phyloP scores from a whole-genome alignment of 2,797 vertebrate genomes.

The Lemur catta region DNA sequence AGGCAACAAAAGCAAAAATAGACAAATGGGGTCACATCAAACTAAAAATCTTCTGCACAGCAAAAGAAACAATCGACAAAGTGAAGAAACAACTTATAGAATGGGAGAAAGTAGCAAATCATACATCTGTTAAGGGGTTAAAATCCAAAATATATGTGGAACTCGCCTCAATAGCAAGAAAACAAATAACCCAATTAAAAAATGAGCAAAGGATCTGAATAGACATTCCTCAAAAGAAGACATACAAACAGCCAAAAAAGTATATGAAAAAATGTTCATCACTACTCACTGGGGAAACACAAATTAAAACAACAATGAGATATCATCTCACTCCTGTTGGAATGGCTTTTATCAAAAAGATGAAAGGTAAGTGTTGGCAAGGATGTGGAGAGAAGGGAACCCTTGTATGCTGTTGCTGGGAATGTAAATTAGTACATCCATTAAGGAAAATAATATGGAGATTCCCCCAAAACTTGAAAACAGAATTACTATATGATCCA shows the following conservation, averaged over 20 bases:
- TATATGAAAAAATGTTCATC: slow-evolving; percentile 7
- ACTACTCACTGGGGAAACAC: neutral
- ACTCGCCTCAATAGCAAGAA: neutral
- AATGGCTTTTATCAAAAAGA: slow-evolving; percentile 14
- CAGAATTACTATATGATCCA: neutral
- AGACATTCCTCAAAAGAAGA: neutral
- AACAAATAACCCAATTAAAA: neutral
- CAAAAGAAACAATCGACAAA: neutral
- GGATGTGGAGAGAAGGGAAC: neutral
- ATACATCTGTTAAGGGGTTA: neutral
- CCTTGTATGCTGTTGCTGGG: neutral
- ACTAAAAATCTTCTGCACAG: neutral
- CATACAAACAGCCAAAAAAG: neutral
- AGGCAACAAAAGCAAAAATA: neutral
- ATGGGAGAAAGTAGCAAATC: neutral
- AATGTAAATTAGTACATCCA: neutral
- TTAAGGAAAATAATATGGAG: slow-evolving; percentile 2
- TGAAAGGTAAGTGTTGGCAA: neutral
- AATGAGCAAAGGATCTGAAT: neutral
- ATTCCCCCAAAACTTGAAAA: neutral
- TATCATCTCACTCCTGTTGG: neutral
- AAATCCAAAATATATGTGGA: neutral
- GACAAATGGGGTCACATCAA: neutral
- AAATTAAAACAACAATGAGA: neutral
- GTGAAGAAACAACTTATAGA: neutral